Base-by-base conservation (phyloP, 53 echinoderm and acorn worm genomes). In the Echinometra lucunter region DNA sequence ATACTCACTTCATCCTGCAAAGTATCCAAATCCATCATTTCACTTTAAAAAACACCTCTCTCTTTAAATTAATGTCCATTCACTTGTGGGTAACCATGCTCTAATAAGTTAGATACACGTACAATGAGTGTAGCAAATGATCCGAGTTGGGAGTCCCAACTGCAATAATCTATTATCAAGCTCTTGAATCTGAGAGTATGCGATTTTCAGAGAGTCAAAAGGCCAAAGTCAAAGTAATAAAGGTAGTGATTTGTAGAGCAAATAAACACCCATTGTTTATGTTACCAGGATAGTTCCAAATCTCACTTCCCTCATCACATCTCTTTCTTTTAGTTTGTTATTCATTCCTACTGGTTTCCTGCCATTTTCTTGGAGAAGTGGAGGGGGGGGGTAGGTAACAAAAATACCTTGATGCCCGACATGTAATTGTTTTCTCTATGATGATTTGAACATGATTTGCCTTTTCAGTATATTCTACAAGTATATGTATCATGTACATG, bases 11-110 rank as follows among this genome's bases (percentile, higher is more conserved):
- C 89, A 60, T 32, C 28, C 8, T 30, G 17, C 18, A 89, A 60
- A 21, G 89, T 89, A 9, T 89, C 89, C 4, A 18, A 60, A 89
- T 89, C 89, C 89, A 89, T 89, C 21, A 2, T 42, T 78, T 16
- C 1, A 78, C 17, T 74, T 78, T 7, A 40, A 74, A 38, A 19
- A 2, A 21, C 21, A 40, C 23, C 10, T 72, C 32, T 72, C 72
- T 5, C 42, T 19, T 8, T 37, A 37, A 74, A 63, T 9, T 18
- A 78, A 19, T 44, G 40, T 40, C 7, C 63, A 63, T 19, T 78
- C 38, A 78, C 19, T 42, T 78, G 78, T 18, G 23, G 40, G 4
- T 40, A 78, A 21, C 21, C 78, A 78, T 34, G 30, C 35, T 5
- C 30, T 70, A 70, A 70, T 70, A 28, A 70, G 9, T 53, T 53